Evolutionary conservation across 2,113 vertebrate species (phyloP).

Genomic region (Coregonus clupeaformis): DNA sequence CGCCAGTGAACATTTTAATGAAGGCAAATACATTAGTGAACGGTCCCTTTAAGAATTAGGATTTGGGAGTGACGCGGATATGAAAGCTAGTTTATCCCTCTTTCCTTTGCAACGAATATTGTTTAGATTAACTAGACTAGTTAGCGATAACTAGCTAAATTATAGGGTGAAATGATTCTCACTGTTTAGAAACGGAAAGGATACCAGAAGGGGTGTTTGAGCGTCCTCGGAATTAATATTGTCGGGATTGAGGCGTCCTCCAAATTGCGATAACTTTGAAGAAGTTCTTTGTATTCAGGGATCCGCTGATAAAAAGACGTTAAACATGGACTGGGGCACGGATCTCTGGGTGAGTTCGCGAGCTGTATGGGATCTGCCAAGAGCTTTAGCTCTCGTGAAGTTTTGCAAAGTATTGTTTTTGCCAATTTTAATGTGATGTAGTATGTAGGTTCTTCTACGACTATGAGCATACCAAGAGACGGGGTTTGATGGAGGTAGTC

Average conservation of each 20-base stretch:
- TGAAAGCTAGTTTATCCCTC: conserved; percentile 73
- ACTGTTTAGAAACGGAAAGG: conserved; percentile 6
- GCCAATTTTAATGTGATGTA: neutral
- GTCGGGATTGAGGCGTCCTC: conserved; percentile 47
- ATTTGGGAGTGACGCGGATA: conserved; percentile 81
- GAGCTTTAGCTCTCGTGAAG: neutral
- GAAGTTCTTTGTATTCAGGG: conserved; percentile 72
- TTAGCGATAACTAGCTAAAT: neutral
- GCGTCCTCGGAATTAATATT: conserved; percentile 24
- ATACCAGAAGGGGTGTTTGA: neutral
- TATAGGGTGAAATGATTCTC: conserved; percentile 1
- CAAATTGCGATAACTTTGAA: conserved; percentile 69
- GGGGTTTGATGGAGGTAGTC: no score
- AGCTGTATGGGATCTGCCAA: neutral
- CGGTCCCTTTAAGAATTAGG: conserved; percentile 79
- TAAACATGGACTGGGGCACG: conserved; percentile 80
- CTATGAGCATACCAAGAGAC: no score
- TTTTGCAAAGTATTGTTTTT: neutral
- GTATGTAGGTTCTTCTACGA: no score
- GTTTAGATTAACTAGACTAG: conserved; percentile 49
- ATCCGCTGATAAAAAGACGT: conserved; percentile 45
- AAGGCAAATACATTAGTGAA: neutral
- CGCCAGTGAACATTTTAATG: neutral
- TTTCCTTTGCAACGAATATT: conserved; percentile 65
- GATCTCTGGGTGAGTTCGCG: conserved; percentile 78